Base-by-base conservation (phyloP, 2,888 invertebrate species). In the Lithophane socia region DNA sequence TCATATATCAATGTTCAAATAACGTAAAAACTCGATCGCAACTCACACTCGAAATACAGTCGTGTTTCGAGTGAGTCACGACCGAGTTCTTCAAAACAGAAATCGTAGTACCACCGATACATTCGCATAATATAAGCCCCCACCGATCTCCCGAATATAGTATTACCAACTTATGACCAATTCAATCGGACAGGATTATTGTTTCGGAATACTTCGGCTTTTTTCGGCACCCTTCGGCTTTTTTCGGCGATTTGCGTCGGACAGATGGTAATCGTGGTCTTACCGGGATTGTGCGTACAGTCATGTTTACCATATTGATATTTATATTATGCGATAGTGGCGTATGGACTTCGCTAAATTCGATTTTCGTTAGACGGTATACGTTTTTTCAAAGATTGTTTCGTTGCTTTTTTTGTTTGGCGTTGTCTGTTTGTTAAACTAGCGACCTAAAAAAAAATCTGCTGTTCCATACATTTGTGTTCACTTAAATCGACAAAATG, bases 91-190 rank as follows among this genome's bases (percentile, higher is more conserved):
- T 1, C 9, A 0, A 21, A 65, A 24, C 16, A 54, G 44, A 44
- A 71, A 66, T 18, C n/a, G 7, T 80, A 68, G 88, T 87, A 87
- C 4, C n/a, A 82, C 79, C 81, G 18, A 77, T 73, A 87, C 77
- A 85, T 87, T 81, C 86, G 79, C 85, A 86, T 87, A 86, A 82
- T 79, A 73, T 82, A 83, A 86, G n/a, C 82, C 81, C 77, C 58
- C 84, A n/a, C 56, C 77, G 73, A 84, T 87, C 84, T 83, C 75
- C 82, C 78, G 86, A 79, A 87, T 88, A 89, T 83, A 89, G 80
- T 89, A 88, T 87, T 88, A 87, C 88, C 82, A 85, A 91, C 83
- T 89, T 90, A 88, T 87, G 89, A 90, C 82, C 89, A 80, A 88
- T 90, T 87, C 86, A 91, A 90, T 88, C 80, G 77, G 79, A 77